Percentiles rank a stretch among this genome's conserved stretches.
These are phyloP conservation scores for Danionella cerebrum DNA, from an alignment of 2,113 vertebrate genomes.

Conservation along the genomic window DNA sequence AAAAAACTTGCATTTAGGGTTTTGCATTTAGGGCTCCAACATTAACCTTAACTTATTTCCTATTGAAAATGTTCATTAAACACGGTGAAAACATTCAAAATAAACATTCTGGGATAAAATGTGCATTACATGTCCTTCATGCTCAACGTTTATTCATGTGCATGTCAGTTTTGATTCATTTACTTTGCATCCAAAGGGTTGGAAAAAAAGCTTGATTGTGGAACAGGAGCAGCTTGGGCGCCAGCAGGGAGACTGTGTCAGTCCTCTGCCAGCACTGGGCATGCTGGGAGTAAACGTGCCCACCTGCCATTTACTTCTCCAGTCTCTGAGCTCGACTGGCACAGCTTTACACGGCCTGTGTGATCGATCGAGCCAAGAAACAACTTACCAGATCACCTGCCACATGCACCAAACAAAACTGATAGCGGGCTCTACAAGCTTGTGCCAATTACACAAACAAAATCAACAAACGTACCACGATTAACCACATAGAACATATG, in stretches of 20 bases:
- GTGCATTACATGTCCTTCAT: no score
- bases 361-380: slow-evolving; percentile 9
- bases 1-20: no score
- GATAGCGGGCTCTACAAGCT: slow-evolving; percentile 2
- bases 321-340: slow-evolving; percentile 14
- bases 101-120: no score
- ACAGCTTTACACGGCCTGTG: slow-evolving; percentile 23
- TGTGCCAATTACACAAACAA: background rate
- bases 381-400: background rate
- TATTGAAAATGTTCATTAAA: no score
- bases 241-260: slow-evolving; percentile 28
- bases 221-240: slow-evolving; percentile 37
- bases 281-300: slow-evolving; percentile 33
- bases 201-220: slow-evolving; percentile 12
- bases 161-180: background rate
- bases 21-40: no score
- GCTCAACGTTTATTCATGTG: background rate
- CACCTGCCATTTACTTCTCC: slow-evolving; percentile 41
- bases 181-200: slow-evolving; percentile 4
- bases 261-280: slow-evolving; percentile 26
- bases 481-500: no score
- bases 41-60: no score
- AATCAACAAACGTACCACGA: background rate
- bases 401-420: background rate
- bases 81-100: no score